Conservation (phyloP, 2,888 invertebrate species). For the Pilophorus perplexus region DNA sequence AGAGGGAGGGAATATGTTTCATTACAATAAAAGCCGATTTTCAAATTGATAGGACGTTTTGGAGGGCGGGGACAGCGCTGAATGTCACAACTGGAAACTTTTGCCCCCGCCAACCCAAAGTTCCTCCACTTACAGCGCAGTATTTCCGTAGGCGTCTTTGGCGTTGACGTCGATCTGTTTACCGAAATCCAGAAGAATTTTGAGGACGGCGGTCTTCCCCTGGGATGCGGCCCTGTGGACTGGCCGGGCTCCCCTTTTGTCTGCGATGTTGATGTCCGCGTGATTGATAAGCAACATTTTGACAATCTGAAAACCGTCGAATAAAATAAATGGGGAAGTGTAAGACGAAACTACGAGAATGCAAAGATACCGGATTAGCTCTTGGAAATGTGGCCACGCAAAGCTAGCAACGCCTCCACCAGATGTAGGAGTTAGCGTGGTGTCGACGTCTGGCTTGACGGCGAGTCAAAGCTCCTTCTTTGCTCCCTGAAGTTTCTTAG, state of each 20-base stretch:
- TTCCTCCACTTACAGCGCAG: conserved; percentile 72
- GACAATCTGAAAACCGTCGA: conserved; percentile 63
- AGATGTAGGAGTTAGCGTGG: no score
- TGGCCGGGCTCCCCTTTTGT: conserved; percentile 69
- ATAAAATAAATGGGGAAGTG: not conserved
- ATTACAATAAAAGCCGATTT: no score
- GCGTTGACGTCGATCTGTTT: conserved; percentile 56
- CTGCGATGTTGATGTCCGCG: conserved; percentile 67
- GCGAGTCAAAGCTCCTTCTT: no score
- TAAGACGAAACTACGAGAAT: not conserved
- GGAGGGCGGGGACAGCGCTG: no score
- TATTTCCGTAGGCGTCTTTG: conserved; percentile 70
- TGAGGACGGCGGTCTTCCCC: conserved; percentile 67
- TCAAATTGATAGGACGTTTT: no score
- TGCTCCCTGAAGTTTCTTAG: no score
- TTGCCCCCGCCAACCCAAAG: not conserved
- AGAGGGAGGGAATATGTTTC: no score
- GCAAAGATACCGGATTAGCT: not conserved
- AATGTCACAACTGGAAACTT: no score
- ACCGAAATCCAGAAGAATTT: conserved; percentile 62
- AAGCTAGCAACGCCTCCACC: no score
- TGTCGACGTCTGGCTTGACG: no score
- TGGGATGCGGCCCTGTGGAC: conserved; percentile 77
- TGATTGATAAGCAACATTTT: conserved; percentile 63
- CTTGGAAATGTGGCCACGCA: no score